Evolutionary conservation across 1,140 invertebrate genomes (phyloP).

Genomic region (Phymorhynchus buccinoides): DNA sequence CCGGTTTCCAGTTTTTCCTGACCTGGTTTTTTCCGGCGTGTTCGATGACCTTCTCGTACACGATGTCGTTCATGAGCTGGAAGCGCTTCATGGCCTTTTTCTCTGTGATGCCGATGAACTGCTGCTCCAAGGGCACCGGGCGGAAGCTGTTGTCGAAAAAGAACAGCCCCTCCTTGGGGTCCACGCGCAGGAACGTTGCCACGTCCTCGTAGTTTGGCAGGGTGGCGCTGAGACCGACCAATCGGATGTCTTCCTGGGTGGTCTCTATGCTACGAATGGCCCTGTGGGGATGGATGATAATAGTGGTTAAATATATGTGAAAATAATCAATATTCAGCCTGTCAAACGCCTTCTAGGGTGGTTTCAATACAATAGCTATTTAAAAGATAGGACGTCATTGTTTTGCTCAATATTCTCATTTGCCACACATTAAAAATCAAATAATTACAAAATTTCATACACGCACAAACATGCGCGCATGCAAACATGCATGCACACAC

Average conservation of each 20-base stretch:
- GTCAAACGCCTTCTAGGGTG: too few relatives aligned
- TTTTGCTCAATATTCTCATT: too few relatives aligned
- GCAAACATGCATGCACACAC: too few relatives aligned
- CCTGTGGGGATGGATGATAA: slow-evolving; percentile 70
- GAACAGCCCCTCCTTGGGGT: slow-evolving; percentile 87
- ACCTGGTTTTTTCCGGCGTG: slow-evolving; percentile 98
- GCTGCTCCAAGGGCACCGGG: slow-evolving; percentile 97
- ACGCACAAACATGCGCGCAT: too few relatives aligned
- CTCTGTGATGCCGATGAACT: slow-evolving; percentile 99
- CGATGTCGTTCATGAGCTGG: slow-evolving; percentile 98
- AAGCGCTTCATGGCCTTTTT: slow-evolving; percentile 98
- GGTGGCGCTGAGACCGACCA: slow-evolving; percentile 97
- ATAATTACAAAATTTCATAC: too few relatives aligned
- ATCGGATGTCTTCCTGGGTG: slow-evolving; percentile 94
- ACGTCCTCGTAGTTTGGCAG: slow-evolving; percentile 99
- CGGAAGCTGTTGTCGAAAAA: slow-evolving; percentile 98
- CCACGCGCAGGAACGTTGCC: slow-evolving; percentile 93
- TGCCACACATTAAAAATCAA: too few relatives aligned
- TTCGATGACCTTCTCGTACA: slow-evolving; percentile 99
- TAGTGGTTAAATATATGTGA: too few relatives aligned
- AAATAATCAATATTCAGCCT: too few relatives aligned
- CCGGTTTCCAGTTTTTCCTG: too few relatives aligned
- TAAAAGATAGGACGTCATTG: too few relatives aligned
- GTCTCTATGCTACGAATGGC: slow-evolving; percentile 93
- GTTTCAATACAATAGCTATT: too few relatives aligned